phyloP scores from a whole-genome alignment of 2,113 vertebrate species.

The Podocnemis expansa region DNA sequence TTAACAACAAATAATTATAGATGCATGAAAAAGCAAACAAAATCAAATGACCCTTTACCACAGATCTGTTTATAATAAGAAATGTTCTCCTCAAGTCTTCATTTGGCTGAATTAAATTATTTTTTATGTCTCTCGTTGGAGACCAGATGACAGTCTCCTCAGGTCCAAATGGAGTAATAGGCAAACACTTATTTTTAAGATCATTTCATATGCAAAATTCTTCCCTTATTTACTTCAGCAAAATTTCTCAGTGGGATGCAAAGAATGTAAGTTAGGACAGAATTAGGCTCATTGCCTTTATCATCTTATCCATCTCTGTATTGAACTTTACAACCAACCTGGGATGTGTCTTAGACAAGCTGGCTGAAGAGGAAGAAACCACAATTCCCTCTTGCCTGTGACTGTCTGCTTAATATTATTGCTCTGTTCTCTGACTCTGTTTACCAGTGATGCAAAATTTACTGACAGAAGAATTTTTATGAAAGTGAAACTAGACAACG shows the following conservation, averaged over 20 bases:
- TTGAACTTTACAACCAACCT: not conserved
- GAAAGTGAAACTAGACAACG: constrained; percentile 43
- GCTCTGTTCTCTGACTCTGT: constrained; percentile 16
- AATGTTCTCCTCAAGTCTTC: not conserved
- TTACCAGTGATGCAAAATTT: constrained; percentile 36
- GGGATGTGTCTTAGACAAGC: not conserved
- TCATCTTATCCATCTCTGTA: not conserved
- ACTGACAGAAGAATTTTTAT: constrained; percentile 60
- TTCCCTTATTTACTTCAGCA: not conserved
- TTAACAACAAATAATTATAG: constrained; percentile 29
- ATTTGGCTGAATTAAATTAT: not conserved
- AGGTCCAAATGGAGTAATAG: fast-evolving
- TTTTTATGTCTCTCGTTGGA: not conserved
- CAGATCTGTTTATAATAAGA: not conserved
- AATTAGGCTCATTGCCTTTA: not conserved
- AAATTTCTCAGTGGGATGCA: not conserved
- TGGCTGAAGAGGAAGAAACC: not conserved
- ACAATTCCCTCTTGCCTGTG: not conserved
- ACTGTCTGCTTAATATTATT: not conserved
- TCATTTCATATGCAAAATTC: not conserved
- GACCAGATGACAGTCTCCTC: not conserved
- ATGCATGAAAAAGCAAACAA: constrained; percentile 13
- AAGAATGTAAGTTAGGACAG: not conserved
- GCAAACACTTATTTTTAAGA: not conserved
- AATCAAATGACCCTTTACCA: not conserved